Conservation (phyloP, 2,888 invertebrate species). For the Pyrocoelia pectoralis region DNA sequence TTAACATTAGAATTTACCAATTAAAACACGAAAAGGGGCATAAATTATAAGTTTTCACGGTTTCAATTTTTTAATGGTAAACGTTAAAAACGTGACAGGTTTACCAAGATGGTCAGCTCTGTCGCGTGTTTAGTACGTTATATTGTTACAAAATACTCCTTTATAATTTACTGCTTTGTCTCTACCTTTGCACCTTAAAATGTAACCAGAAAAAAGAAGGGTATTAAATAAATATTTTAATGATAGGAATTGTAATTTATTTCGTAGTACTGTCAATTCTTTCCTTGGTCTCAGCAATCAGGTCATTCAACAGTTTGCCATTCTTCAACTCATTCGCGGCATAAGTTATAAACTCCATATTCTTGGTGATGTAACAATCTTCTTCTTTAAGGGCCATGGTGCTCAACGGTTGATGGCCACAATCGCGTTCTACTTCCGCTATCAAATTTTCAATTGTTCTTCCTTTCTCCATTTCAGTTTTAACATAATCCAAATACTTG, state of each 20-base stretch:
- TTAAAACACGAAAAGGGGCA: too few species aligned
- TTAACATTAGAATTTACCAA: too few species aligned
- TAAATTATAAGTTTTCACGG: too few species aligned
- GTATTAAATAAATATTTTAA: too few species aligned
- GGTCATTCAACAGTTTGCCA: background rate
- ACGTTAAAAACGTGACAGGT: too few species aligned
- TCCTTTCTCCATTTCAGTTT: conserved; percentile 11
- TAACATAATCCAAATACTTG: conserved; percentile 6
- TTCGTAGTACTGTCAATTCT: background rate
- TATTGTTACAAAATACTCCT: too few species aligned
- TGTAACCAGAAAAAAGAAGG: too few species aligned
- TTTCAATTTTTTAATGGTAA: too few species aligned
- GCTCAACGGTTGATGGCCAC: background rate
- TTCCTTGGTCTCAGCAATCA: background rate
- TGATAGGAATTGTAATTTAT: conserved; percentile 1
- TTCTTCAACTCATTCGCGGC: background rate
- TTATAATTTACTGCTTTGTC: too few species aligned
- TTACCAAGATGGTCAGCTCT: too few species aligned
- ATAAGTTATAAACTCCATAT: conserved; percentile 4
- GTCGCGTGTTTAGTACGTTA: too few species aligned
- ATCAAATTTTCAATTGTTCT: conserved; percentile 6
- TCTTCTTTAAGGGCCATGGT: background rate
- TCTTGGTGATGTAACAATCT: conserved; percentile 6
- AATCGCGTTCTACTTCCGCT: background rate
- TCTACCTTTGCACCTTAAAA: too few species aligned